These are phyloP conservation scores for Spodoptera littoralis DNA, from an alignment of 2,888 invertebrate genomes.

Conservation along the genomic window DNA sequence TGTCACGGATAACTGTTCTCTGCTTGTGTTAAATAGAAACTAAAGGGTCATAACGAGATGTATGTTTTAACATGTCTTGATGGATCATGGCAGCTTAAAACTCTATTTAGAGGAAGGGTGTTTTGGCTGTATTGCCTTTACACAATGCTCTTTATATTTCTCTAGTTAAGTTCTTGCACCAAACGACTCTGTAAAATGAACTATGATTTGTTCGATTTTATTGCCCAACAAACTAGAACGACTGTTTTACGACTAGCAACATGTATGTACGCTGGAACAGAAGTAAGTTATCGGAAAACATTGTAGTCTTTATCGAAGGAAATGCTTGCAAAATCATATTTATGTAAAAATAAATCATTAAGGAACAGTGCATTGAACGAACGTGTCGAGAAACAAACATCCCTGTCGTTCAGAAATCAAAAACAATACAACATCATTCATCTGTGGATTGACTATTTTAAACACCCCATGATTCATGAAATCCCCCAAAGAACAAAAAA, in stretches of 20 bases:
- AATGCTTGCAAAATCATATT: slow-evolving; percentile 31
- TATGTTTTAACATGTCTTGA: neutral
- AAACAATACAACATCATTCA: too few relatives aligned
- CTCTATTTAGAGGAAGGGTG: too few relatives aligned
- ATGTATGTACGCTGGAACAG: slow-evolving; percentile 26
- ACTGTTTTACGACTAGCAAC: slow-evolving; percentile 26
- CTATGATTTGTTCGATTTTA: slow-evolving; percentile 23
- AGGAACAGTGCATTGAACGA: slow-evolving; percentile 35
- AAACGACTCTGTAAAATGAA: too few relatives aligned
- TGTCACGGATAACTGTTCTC: slow-evolving; percentile 23
- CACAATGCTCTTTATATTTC: too few relatives aligned
- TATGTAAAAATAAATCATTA: slow-evolving; percentile 46
- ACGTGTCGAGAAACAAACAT: neutral
- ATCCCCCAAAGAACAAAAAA: too few relatives aligned
- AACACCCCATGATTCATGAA: too few relatives aligned
- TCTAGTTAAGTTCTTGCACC: too few relatives aligned
- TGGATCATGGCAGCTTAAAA: too few relatives aligned
- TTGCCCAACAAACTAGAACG: slow-evolving; percentile 15
- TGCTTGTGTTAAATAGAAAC: slow-evolving; percentile 18
- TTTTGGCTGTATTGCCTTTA: too few relatives aligned
- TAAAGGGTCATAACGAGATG: slow-evolving; percentile 17
- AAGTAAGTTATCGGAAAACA: slow-evolving; percentile 25
- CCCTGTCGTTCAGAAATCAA: too few relatives aligned
- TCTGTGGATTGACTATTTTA: too few relatives aligned
- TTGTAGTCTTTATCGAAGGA: slow-evolving; percentile 10